Evolutionary conservation across 2,113 vertebrate species (phyloP), one percentile per base, ranked within the genome.

Genomic region (Drymodes brunneopygia): DNA sequence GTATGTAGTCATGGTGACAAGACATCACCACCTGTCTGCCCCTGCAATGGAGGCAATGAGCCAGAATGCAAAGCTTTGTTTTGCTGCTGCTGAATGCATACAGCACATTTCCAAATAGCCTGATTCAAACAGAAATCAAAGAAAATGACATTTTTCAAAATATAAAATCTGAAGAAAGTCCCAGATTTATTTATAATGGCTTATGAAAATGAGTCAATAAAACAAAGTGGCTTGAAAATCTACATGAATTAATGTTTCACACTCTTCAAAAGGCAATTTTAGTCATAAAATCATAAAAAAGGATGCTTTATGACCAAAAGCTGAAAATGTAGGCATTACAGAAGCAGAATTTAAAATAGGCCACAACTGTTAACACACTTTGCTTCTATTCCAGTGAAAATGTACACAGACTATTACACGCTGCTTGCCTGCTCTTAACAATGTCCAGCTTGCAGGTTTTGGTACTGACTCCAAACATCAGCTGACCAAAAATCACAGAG

Each of bases 1-100:
- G 57, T 51, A 16, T 20, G 97, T 98, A 97, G 97, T 88, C 98
- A 98, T 98, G 98, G 98, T 97, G 96, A 98, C 97, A 94, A 86
- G 92, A 92, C 86, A 96, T 94, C 96, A 92, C 97, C 92, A 96
- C 97, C 95, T 98, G 94, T 94, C 96, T 93, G 92, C 78, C 93
- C 92, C 86, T 81, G n/a, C 84, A 94, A 88, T 51, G 40, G 90
- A 95, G 96, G 92, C 91, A 17, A 88, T 71, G 75, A 94, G 88
- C 82, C 70, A 79, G 92, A 95, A 90, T 47, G 80, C 85, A 71
- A 53, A 92, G 93, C 67, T 33, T 85, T 86, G 88, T 94, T 93
- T 87, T 92, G 62, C 92, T 85, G 79, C 47, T 38, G 78, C 92
- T 86, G 71, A 69, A 82, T 50, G 70, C 81, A 42, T 50, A 53